phyloP scores from a whole-genome alignment of 2,797 vertebrate species.

The Bovichtus diacanthus region DNA sequence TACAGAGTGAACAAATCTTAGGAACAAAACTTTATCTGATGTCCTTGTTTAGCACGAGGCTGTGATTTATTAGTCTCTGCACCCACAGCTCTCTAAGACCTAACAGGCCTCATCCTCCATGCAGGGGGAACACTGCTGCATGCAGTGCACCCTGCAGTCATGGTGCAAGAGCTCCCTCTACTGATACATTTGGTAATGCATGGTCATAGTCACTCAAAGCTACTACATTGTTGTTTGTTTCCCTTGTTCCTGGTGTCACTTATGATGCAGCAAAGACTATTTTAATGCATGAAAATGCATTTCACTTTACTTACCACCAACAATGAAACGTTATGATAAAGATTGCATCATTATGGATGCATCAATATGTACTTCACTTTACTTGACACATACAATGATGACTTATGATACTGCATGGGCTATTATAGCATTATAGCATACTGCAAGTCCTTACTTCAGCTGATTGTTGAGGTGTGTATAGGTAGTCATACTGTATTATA shows the following conservation, averaged over 20 bases:
- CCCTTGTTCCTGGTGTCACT: background rate
- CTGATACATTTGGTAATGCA: constrained; percentile 31
- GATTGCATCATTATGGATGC: no score
- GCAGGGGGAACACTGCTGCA: constrained; percentile 43
- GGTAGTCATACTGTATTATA: no score
- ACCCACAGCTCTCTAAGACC: constrained; percentile 61
- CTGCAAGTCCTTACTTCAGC: no score
- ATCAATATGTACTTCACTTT: no score
- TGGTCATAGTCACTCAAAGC: background rate
- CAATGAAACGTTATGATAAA: no score
- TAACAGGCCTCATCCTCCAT: constrained; percentile 43
- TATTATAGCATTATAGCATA: no score
- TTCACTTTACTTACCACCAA: no score
- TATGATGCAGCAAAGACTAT: no score
- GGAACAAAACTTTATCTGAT: constrained; percentile 78
- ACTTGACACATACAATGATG: no score
- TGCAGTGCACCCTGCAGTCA: constrained; percentile 29
- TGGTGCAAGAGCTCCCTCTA: constrained; percentile 78
- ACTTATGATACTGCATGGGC: no score
- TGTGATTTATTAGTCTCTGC: constrained; percentile 74
- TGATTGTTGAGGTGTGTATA: no score
- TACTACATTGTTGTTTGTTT: background rate
- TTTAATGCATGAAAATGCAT: no score
- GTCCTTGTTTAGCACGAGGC: constrained; percentile 79
- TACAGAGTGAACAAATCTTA: constrained; percentile 68